Percentiles rank a stretch among this genome's conserved stretches.
Conservation (phyloP, 2,797 vertebrate species). For the Oceanodroma leucorhoa region DNA sequence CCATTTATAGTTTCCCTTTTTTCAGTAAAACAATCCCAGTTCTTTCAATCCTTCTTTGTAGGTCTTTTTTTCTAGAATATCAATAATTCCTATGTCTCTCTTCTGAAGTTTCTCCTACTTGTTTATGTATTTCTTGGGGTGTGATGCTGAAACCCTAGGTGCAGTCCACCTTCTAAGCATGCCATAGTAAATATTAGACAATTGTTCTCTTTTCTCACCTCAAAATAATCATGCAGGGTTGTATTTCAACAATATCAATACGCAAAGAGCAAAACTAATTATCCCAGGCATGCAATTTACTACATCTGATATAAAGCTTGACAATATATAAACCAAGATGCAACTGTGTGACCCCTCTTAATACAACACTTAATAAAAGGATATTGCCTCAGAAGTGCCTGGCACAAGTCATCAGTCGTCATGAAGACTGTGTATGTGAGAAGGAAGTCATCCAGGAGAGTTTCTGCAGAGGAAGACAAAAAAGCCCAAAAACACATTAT, state of each 20-base stretch:
- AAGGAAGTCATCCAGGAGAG: constrained; percentile 93
- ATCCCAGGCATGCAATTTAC: neutral
- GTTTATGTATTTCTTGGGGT: neutral
- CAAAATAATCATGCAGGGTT: neutral
- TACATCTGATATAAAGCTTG: neutral
- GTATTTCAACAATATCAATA: neutral
- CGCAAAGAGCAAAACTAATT: neutral
- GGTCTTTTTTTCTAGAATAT: neutral
- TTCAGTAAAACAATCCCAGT: neutral
- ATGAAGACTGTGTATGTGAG: constrained; percentile 96
- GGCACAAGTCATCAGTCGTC: constrained; percentile 94
- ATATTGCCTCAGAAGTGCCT: constrained; percentile 97
- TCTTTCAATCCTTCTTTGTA: neutral
- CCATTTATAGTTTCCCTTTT: neutral
- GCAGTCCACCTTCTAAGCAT: neutral
- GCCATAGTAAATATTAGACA: neutral
- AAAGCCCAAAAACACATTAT: neutral
- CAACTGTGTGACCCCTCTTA: neutral
- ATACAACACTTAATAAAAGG: constrained; percentile 77
- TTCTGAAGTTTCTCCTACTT: neutral
- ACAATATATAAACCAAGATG: accelerated
- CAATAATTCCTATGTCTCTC: neutral
- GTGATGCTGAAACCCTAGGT: neutral
- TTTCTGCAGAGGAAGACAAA: constrained; percentile 79
- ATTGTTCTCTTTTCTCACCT: neutral